Base-by-base conservation (phyloP, 2,888 invertebrate species). In the Smittia sp. region DNA sequence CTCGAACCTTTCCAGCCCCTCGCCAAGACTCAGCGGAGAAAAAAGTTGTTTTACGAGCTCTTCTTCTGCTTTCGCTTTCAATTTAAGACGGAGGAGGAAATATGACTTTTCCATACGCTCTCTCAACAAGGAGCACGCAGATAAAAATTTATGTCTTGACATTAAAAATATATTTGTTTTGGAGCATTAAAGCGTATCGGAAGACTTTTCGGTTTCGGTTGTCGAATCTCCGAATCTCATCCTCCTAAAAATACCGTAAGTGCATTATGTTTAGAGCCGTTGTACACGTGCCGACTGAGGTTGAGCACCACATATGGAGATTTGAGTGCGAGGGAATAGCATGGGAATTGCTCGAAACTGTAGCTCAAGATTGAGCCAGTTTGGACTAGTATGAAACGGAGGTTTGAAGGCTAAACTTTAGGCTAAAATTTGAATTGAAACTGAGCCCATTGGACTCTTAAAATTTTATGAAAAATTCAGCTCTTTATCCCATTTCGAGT, bases 141-240 rank as follows among this genome's bases (percentile, higher is more conserved):
- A 58, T 20, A 58, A 58, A 58, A 58, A 58, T 58, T 58, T 58
- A 58, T 18, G 58, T 4, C 58, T 58, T 58, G 18, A 58, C 58
- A 58, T 58, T 58, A 58, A 58, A 22, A 58, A 58, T 18, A 58
- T 58, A 58, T 58, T 58, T 58, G 58, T 22, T 46, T 46, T 58
- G 58, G 22, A 58, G 22, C 20, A 22, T 58, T 22, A 18, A 58
- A 58, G 13, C 15, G 46, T 6, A 58, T 22, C 22, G 58, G 6
- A 22, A 22, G 58, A 46, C n/a, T 46, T 46, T 15, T 32, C 32
- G 32, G 32, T 32, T 32, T 32, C 32, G 32, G 32, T 32, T 32
- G 32, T 32, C 32, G 32, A 32, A 32, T 32, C 32, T 32, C 32
- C 9, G 4, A 6, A 9, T 32, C 32, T 32, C 46, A 15, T 13